phyloP scores from a whole-genome alignment of 2,888 invertebrate genomes.

The Rhorus exstirpatorius region DNA sequence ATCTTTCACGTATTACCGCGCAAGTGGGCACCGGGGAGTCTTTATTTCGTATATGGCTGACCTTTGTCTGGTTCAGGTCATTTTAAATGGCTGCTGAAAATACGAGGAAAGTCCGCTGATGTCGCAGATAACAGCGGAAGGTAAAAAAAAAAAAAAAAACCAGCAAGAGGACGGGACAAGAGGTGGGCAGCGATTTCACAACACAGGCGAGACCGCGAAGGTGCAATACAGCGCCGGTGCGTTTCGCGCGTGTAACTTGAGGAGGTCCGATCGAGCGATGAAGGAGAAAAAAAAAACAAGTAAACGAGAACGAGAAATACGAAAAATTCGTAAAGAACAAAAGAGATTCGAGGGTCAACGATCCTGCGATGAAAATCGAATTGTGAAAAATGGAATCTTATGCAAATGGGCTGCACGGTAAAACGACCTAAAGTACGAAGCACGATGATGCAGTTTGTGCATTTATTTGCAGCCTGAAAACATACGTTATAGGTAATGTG shows the following conservation, averaged over 20 bases:
- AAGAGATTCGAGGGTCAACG: constrained; percentile 34
- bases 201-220: constrained; percentile 1
- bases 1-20: constrained; percentile 39
- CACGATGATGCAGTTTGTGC: background rate
- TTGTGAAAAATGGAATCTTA: constrained; percentile 9
- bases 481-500: constrained; percentile 63
- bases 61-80: constrained; percentile 64
- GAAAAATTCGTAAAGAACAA: constrained; percentile 46
- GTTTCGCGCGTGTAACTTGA: constrained; percentile 63
- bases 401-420: constrained; percentile 1
- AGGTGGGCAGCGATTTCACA: constrained; percentile 40
- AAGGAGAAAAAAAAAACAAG: constrained; percentile 16
- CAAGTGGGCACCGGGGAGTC: constrained; percentile 31
- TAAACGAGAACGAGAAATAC: constrained; percentile 35
- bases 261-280: constrained; percentile 55
- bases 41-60: constrained; percentile 64
- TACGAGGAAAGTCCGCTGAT: constrained; percentile 68
- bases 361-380: constrained; percentile 38
- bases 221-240: constrained; percentile 45
- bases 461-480: constrained; percentile 16
- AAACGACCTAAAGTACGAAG: constrained; percentile 1
- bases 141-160: constrained; percentile 41
- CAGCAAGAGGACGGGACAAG: constrained; percentile 11
- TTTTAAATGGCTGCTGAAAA: constrained; percentile 59
- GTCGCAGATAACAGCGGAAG: constrained; percentile 64